Evolutionary conservation across 2,888 invertebrate species (phyloP).

Genomic region (Luffia ferchaultella): DNA sequence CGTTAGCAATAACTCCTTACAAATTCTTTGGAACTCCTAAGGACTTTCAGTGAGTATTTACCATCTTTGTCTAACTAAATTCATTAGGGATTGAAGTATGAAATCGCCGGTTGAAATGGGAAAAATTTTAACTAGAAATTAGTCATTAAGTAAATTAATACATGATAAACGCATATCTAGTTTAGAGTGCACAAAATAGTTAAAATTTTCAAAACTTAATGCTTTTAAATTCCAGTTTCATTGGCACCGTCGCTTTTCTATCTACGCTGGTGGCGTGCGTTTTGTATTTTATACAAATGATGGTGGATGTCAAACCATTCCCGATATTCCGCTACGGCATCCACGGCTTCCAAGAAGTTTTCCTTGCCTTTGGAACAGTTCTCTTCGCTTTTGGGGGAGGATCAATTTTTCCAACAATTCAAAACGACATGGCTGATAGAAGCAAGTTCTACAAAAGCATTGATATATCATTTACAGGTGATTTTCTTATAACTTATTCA

Average conservation of each 20-base stretch:
- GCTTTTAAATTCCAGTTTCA: slow-evolving; percentile 47
- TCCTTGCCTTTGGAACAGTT: slow-evolving; percentile 74
- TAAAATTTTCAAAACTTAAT: neutral
- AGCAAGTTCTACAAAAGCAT: slow-evolving; percentile 39
- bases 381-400: slow-evolving; percentile 78
- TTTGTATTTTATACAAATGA: slow-evolving; percentile 69
- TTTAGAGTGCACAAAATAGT: neutral
- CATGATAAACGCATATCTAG: neutral
- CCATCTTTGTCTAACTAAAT: neutral
- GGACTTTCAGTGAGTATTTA: slow-evolving; percentile 70
- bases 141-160: neutral
- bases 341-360: slow-evolving; percentile 70
- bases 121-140: neutral
- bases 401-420: slow-evolving; percentile 80
- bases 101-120: neutral
- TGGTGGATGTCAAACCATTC: slow-evolving; percentile 55
- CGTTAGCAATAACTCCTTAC: slow-evolving; percentile 64
- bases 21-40: slow-evolving; percentile 75
- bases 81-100: neutral
- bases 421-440: slow-evolving; percentile 76
- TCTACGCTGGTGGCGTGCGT: slow-evolving; percentile 70
- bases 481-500: slow-evolving; percentile 16
- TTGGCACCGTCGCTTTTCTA: slow-evolving; percentile 70
- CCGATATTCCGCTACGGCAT: slow-evolving; percentile 49
- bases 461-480: slow-evolving; percentile 69